These are phyloP conservation scores for Poeciliopsis turrubarensis DNA, from an alignment of 2,113 vertebrate genomes.

Conservation along the genomic window DNA sequence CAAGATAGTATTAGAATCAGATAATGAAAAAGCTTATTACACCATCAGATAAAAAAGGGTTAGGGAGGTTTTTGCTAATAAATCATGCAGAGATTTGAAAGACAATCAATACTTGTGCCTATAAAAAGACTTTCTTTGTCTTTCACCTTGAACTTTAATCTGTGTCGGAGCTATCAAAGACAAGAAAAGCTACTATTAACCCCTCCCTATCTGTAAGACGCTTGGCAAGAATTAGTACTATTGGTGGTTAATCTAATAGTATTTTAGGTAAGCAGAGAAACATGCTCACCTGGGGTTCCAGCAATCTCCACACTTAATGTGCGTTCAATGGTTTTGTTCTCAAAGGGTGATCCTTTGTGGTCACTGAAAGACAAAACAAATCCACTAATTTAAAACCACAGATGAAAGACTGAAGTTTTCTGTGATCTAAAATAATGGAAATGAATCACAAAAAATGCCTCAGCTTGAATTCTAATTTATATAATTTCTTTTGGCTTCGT, in stretches of 20 bases:
- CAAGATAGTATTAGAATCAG: constrained; percentile 57
- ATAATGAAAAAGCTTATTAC: constrained; percentile 55
- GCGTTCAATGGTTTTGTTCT: constrained; percentile 99
- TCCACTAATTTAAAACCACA: constrained; percentile 79
- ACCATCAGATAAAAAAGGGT: constrained; percentile 38
- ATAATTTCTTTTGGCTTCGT: constrained; percentile 52
- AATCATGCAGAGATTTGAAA: constrained; percentile 64
- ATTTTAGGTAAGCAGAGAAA: not conserved
- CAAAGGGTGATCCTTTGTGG: constrained; percentile 99
- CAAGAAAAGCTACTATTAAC: constrained; percentile 36
- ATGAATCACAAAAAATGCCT: constrained; percentile 91
- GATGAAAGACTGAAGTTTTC: constrained; percentile 67
- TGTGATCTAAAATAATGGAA: constrained; percentile 82
- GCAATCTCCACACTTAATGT: constrained; percentile 99
- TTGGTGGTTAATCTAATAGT: not conserved
- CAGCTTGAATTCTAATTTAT: constrained; percentile 76
- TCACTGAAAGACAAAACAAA: constrained; percentile 93
- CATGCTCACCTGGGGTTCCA: constrained; percentile 96
- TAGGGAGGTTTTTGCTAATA: constrained; percentile 56
- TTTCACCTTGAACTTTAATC: constrained; percentile 74
- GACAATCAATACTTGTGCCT: constrained; percentile 67
- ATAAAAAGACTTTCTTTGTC: constrained; percentile 58
- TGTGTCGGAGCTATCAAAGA: constrained; percentile 56
- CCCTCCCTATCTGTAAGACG: constrained; percentile 18
- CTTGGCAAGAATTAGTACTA: not conserved